A percentile compares a stretch with the other conserved stretches of the same genome.
These are phyloP conservation scores for Rynchops niger DNA, from an alignment of 2,113 vertebrate genomes.

Conservation along the genomic window DNA sequence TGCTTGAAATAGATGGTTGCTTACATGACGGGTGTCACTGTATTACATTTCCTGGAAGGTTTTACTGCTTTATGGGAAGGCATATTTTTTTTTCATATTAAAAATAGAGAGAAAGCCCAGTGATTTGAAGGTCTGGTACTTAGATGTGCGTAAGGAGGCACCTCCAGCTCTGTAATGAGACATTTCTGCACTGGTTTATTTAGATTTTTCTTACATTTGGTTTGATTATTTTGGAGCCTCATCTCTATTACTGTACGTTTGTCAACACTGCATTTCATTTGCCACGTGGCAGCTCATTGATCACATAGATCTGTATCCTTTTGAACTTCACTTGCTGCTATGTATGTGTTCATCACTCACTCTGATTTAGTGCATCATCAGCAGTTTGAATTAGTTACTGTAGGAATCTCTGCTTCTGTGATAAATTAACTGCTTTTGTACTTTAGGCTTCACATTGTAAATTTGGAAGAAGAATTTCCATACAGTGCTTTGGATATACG, in stretches of 20 bases:
- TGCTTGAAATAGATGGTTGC: neutral
- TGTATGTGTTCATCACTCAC: conserved; percentile 77
- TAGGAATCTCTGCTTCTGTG: conserved; percentile 58
- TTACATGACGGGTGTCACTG: neutral
- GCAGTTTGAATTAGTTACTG: conserved; percentile 77
- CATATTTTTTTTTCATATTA: neutral
- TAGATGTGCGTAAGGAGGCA: neutral
- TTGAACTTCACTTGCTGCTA: conserved; percentile 71
- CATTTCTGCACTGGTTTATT: conserved; percentile 1
- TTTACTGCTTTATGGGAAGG: neutral
- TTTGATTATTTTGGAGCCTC: conserved; percentile 63
- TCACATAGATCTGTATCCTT: conserved; percentile 75
- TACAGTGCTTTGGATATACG: neutral
- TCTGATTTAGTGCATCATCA: conserved; percentile 82
- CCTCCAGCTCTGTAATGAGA: neutral
- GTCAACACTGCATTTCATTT: conserved; percentile 74
- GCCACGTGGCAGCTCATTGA: conserved; percentile 73
- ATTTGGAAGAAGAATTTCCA: conserved; percentile 67
- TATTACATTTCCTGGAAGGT: conserved; percentile 1
- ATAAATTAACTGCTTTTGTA: conserved; percentile 73
- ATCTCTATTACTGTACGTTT: conserved; percentile 48
- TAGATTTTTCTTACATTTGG: conserved; percentile 20
- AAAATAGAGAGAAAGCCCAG: neutral
- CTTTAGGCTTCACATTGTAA: conserved; percentile 54
- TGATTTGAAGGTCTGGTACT: neutral